These are phyloP conservation scores for Xerus rutilus DNA, from an alignment of 2,797 vertebrate genomes.

Conservation along the genomic window DNA sequence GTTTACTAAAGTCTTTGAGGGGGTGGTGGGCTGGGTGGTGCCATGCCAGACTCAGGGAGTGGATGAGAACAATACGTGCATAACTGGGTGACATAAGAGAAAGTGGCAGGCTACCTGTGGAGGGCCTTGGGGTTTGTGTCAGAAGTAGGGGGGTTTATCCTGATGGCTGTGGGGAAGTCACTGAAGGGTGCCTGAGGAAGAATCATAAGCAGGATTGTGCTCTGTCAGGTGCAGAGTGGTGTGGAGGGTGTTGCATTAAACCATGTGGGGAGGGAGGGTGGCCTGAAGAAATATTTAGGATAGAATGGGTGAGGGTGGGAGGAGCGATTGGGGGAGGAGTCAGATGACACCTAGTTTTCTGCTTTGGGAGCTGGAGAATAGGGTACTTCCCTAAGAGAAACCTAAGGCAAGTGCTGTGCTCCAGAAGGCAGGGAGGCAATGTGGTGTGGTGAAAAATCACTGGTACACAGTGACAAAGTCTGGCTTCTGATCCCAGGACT, in stretches of 20 bases:
- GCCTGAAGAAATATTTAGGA: not conserved
- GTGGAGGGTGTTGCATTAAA: not conserved
- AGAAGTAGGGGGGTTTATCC: not conserved
- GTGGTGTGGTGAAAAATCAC: fast-evolving
- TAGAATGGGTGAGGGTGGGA: not conserved
- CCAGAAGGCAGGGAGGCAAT: not conserved
- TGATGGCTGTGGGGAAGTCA: not conserved
- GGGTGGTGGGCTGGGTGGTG: not conserved
- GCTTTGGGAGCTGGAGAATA: not conserved
- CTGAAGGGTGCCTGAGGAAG: not conserved
- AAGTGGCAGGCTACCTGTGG: no score
- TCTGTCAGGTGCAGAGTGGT: not conserved
- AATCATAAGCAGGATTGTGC: fast-evolving
- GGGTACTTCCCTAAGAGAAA: not conserved
- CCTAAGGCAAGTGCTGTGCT: no score
- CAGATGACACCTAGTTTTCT: not conserved
- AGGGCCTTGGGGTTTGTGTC: not conserved
- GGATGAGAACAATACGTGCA: no score
- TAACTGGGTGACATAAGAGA: not conserved
- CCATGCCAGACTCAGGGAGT: no score
- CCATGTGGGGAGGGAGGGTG: fast-evolving
- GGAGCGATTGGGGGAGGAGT: not conserved
- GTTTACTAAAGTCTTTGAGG: not conserved
- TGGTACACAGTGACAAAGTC: not conserved
- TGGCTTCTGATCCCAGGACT: not conserved